These are phyloP conservation scores for Melanerpes aurifrons DNA, from an alignment of 2,113 vertebrate species.

Conservation along the genomic window DNA sequence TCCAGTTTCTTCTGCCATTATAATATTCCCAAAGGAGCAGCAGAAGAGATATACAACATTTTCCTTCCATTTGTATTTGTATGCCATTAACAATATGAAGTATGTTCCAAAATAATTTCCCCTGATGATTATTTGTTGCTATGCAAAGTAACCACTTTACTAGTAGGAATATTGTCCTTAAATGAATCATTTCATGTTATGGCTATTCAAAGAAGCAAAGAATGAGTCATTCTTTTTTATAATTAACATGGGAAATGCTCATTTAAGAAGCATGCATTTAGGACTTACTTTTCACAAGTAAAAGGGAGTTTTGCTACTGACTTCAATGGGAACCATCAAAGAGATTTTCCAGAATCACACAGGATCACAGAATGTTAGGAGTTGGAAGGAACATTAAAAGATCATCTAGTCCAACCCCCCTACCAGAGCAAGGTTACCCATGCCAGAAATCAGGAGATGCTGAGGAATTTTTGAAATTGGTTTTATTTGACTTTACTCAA, in stretches of 20 bases:
- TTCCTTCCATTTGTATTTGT: background rate
- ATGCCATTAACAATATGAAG: background rate
- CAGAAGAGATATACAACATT: background rate
- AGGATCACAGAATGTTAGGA: no score
- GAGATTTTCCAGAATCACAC: background rate
- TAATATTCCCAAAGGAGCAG: background rate
- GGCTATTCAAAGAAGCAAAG: background rate
- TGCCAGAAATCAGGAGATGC: background rate
- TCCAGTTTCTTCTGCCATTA: background rate
- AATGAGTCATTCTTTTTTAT: background rate
- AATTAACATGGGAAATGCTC: background rate
- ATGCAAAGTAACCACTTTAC: background rate
- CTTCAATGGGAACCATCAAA: background rate
- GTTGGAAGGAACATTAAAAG: no score
- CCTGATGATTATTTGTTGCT: background rate
- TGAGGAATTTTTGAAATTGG: background rate
- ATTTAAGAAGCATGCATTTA: background rate
- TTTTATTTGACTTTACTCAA: background rate
- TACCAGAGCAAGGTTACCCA: no score
- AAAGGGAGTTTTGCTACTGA: background rate
- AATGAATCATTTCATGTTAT: background rate
- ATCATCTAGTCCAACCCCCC: no score
- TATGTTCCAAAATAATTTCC: constrained; percentile 30
- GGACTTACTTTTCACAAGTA: background rate
- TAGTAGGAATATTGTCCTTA: background rate